Percentiles rank a stretch among this genome's conserved stretches.
phyloP scores from a whole-genome alignment of 2,888 invertebrate species.

The Caenorhabditis sp. region DNA sequence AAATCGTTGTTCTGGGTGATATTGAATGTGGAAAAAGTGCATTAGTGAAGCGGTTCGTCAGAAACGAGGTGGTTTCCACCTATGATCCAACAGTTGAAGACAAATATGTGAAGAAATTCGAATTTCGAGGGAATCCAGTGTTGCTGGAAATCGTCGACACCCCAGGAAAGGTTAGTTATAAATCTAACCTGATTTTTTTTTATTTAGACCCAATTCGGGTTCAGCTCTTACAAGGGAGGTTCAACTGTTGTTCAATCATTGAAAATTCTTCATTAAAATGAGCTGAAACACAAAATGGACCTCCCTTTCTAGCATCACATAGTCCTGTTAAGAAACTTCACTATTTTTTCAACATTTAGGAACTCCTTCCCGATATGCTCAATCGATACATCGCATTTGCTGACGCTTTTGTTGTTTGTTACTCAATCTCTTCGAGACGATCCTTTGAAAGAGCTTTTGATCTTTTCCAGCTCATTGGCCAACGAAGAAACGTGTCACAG shows the following conservation, averaged over 20 bases:
- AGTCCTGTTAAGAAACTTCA: not conserved
- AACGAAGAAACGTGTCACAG: conserved; percentile 1
- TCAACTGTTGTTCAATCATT: too few species aligned
- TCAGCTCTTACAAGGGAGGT: not conserved
- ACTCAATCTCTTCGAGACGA: not conserved
- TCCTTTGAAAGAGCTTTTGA: conserved; percentile 6
- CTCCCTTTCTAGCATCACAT: not conserved
- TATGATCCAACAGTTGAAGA: conserved; percentile 15
- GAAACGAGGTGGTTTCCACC: not conserved
- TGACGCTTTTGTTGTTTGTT: conserved; percentile 12
- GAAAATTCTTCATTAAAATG: too few species aligned
- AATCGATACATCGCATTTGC: conserved; percentile 7
- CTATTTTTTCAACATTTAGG: conserved; percentile 4
- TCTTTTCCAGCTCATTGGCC: not conserved
- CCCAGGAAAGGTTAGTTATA: conserved; percentile 4
- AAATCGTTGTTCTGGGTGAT: conserved; percentile 13
- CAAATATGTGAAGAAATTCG: conserved; percentile 10
- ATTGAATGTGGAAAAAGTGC: conserved; percentile 12
- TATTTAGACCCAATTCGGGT: too few species aligned
- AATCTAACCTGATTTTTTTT: too few species aligned
- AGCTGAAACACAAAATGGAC: not conserved
- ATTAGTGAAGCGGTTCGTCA: conserved; percentile 8
- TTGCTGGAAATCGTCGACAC: conserved; percentile 12
- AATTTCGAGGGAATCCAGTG: not conserved
- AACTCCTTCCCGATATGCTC: conserved; percentile 12